Evolutionary conservation across 2,888 invertebrate species (phyloP), one percentile per base, ranked within the genome.

Genomic region (Allolobophora icterica): DNA sequence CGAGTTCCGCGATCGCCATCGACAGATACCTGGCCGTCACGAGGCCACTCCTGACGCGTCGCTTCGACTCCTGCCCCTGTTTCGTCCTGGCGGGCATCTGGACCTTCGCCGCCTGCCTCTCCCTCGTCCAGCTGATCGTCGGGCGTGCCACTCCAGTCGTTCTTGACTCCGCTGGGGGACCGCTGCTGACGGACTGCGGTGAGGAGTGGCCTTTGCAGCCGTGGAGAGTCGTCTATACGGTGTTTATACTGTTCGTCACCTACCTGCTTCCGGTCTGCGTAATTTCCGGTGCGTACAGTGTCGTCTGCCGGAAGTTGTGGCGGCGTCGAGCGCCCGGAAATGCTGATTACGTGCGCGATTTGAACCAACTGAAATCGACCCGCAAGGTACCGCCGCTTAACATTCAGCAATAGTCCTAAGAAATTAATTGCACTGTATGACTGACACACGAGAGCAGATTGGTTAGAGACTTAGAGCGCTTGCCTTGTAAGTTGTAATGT

Each of bases 1-100:
- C 96, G 30, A 95, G 96, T 90, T 95, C 95, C 92, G 96, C 96
- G 40, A 96, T 96, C 38, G 96, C 96, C 71, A 94, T 96, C 42
- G 96, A 96, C 94, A 94, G 96, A 35, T 94, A 94, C 90, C 93
- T 93, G 92, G 94, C 94, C 19, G 94, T 95, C 30, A 93, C 93
- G 3, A 94, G 93, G 92, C 95, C 95, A 2, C 93, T 96, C 87
- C 94, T 95, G 92, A 94, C 95, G 4, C 19, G 21, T 24, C 93
- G 95, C 92, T 95, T 95, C 33, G 96, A 95, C 91, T 94, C 94
- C 1, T 94, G 95, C 52, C 95, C 95, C 58, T 94, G 94, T 52
- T 90, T 95, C 58, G 94, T 96, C 24, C 95, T 96, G 84, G 92
- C 93, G 6, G 91, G 94, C 6, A 96, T 96, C 90, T 96, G 96